These are phyloP conservation scores for Phacellophora camtschatica DNA, from an alignment of 30 jellyfish, hydroid and myxozoan genomes.

Conservation along the genomic window DNA sequence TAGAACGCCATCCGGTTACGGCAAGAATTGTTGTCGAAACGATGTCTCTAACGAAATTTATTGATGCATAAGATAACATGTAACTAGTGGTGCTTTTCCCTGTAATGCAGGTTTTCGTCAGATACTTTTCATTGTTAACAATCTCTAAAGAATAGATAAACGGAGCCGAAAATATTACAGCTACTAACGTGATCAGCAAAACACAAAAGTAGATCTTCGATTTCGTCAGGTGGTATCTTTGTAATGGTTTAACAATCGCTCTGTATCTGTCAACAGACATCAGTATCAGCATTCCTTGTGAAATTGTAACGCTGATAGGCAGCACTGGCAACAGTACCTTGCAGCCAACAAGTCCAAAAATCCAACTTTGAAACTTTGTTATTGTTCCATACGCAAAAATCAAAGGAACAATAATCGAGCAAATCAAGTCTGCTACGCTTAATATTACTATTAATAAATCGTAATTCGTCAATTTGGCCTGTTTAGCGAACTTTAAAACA, in stretches of 20 bases:
- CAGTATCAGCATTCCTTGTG: constrained; percentile 36
- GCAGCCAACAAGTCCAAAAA: constrained; percentile 41
- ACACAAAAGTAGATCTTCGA: not conserved
- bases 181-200: not conserved
- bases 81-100: not conserved
- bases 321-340: constrained; percentile 28
- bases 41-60: constrained; percentile 35
- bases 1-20: not conserved
- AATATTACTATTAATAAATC: constrained; percentile 18
- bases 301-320: constrained; percentile 29
- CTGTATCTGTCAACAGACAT: constrained; percentile 28
- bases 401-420: constrained; percentile 12
- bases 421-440: constrained; percentile 43
- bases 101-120: constrained; percentile 42
- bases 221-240: not conserved
- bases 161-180: constrained; percentile 15
- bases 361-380: constrained; percentile 20
- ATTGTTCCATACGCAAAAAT: constrained; percentile 41
- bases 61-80: constrained; percentile 14
- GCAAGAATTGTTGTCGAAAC: constrained; percentile 17
- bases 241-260: constrained; percentile 17
- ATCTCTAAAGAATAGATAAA: constrained; percentile 35
- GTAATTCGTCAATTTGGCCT: not conserved
- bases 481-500: constrained; percentile 17
- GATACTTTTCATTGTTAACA: not conserved